phyloP scores from a whole-genome alignment of 2,888 invertebrate genomes.

The Amblyjoppa fuscipennis region DNA sequence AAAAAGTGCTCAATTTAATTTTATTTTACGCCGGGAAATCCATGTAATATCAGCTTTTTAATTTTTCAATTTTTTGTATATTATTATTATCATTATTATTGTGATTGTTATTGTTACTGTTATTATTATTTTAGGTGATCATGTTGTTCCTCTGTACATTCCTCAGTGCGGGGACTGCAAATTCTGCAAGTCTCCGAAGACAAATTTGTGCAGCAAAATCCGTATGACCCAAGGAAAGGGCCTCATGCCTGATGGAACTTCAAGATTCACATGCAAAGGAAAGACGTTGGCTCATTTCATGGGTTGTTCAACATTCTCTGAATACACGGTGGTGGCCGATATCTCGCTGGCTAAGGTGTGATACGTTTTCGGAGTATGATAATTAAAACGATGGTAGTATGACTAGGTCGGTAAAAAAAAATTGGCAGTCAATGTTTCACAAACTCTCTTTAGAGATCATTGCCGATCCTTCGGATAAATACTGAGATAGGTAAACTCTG shows the following conservation, averaged over 20 bases:
- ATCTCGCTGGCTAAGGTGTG: slow-evolving; percentile 97
- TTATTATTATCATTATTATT: background rate
- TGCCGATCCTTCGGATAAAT: background rate
- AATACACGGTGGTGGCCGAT: slow-evolving; percentile 97
- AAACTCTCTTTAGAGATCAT: background rate
- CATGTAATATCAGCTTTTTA: too few relatives aligned
- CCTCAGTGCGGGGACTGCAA: slow-evolving; percentile 99
- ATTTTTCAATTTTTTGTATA: background rate
- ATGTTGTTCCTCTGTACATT: slow-evolving; percentile 98
- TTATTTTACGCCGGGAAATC: too few relatives aligned
- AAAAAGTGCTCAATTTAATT: slow-evolving; percentile 8
- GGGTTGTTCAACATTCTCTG: slow-evolving; percentile 98
- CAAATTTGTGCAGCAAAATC: slow-evolving; percentile 98
- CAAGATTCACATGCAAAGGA: slow-evolving; percentile 93
- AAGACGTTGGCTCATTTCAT: slow-evolving; percentile 95
- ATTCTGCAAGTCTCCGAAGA: slow-evolving; percentile 97
- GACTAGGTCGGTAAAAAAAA: background rate
- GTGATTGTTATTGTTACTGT: slow-evolving; percentile 43
- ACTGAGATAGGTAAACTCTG: background rate
- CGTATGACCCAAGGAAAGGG: slow-evolving; percentile 94
- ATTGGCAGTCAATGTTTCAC: background rate
- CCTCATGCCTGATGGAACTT: slow-evolving; percentile 96
- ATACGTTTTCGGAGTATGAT: background rate
- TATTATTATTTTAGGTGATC: slow-evolving; percentile 89
- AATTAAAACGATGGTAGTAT: background rate